Percentiles rank a stretch among this genome's conserved stretches.
These are phyloP conservation scores for Eupithecia pulchellata DNA, from an alignment of 2,888 invertebrate genomes.

Conservation along the genomic window DNA sequence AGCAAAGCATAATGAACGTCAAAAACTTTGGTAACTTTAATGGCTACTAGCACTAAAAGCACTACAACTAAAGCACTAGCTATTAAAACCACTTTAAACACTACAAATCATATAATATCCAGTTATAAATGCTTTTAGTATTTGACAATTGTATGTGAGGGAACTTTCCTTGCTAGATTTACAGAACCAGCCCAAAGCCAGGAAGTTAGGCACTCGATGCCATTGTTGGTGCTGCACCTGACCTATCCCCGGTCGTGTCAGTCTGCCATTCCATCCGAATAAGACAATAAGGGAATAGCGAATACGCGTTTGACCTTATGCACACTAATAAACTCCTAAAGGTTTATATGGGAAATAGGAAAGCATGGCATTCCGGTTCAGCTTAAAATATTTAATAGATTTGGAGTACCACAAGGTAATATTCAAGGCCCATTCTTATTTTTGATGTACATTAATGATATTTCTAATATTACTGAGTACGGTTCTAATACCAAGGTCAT, in stretches of 20 bases:
- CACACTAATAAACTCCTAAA: not conserved
- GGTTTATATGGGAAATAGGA: no score
- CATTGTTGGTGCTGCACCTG: not conserved
- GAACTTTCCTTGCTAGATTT: not conserved
- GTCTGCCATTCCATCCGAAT: not conserved
- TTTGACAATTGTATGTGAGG: not conserved
- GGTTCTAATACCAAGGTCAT: no score
- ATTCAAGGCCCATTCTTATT: no score
- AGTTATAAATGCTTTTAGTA: not conserved
- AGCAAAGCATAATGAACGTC: not conserved
- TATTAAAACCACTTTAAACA: not conserved
- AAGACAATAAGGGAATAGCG: not conserved
- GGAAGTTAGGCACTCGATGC: no score
- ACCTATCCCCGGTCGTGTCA: not conserved
- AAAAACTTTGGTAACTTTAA: not conserved
- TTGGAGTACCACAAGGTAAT: no score
- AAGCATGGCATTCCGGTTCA: no score
- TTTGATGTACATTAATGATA: no score
- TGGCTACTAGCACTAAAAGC: not conserved
- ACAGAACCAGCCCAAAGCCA: not conserved
- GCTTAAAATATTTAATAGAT: no score
- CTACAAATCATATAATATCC: not conserved
- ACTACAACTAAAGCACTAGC: not conserved
- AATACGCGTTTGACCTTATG: not conserved
- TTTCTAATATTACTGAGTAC: no score